Evolutionary conservation across 2,113 vertebrate species (phyloP).

Genomic region (Ondatra zibethicus): DNA sequence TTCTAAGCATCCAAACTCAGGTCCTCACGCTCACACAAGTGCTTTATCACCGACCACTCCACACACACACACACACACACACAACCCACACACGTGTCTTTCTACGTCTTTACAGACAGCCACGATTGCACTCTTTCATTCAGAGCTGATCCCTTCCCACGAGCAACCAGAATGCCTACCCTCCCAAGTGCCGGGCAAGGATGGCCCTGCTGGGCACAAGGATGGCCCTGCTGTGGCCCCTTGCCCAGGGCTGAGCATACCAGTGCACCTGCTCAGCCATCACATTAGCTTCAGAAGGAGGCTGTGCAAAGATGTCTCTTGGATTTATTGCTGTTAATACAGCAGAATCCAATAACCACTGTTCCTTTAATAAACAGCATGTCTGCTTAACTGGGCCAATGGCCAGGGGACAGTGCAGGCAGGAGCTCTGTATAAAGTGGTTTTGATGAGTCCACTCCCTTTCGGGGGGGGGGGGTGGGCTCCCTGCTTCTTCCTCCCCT

Average conservation of each 20-base stretch:
- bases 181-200: too few relatives aligned
- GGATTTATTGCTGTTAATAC: slow-evolving; percentile 19
- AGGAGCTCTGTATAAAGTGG: accelerated
- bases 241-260: accelerated
- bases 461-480: accelerated
- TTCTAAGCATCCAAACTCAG: neutral
- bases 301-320: neutral
- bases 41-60: neutral
- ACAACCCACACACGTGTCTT: too few relatives aligned
- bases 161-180: accelerated
- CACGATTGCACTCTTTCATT: accelerated
- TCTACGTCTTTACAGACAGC: neutral
- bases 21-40: too few relatives aligned
- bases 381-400: neutral
- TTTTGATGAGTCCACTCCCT: neutral
- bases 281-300: neutral
- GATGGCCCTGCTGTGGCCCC: accelerated
- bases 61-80: accelerated
- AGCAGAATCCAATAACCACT: neutral
- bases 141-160: accelerated
- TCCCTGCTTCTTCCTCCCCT: too few relatives aligned
- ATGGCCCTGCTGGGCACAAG: too few relatives aligned
- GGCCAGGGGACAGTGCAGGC: neutral
- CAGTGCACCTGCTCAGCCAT: accelerated
- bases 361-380: neutral